Conservation (phyloP, 2,113 vertebrate genomes). For the Hippocampus zosterae region DNA sequence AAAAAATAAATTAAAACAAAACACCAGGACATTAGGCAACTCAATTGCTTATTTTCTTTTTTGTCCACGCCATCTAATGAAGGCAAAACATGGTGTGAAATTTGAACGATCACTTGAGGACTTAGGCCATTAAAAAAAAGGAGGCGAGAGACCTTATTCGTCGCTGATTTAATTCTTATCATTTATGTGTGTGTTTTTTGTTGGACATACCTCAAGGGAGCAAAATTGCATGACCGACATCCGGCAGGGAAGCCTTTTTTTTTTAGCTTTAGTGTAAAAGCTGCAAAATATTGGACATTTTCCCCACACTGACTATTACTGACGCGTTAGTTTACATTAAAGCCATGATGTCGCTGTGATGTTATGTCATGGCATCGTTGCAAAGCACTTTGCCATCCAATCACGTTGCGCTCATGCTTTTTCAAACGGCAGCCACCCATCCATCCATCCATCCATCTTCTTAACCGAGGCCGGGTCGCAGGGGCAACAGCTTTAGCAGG, state of each 20-base stretch:
- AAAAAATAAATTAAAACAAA: too few species aligned
- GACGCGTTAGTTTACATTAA: not conserved
- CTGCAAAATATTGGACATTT: not conserved
- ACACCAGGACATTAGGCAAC: not conserved
- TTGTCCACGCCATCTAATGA: not conserved
- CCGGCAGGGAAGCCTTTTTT: not conserved
- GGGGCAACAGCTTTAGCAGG: too few species aligned
- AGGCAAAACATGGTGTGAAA: not conserved
- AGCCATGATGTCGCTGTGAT: not conserved
- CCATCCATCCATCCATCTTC: too few species aligned
- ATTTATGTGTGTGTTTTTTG: not conserved
- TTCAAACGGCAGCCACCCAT: too few species aligned
- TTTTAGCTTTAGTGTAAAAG: not conserved
- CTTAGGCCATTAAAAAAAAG: not conserved
- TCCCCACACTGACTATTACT: not conserved
- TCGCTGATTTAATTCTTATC: not conserved
- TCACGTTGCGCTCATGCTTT: not conserved
- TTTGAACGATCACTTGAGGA: not conserved
- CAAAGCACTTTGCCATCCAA: not conserved
- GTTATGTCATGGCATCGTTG: not conserved
- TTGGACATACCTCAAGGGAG: constrained; percentile 1
- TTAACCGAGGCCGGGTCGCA: too few species aligned
- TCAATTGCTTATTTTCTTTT: not conserved
- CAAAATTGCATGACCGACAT: not conserved
- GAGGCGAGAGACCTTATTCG: not conserved